Conservation (phyloP, 2,113 vertebrate species). For the Syrmaticus mikado region DNA sequence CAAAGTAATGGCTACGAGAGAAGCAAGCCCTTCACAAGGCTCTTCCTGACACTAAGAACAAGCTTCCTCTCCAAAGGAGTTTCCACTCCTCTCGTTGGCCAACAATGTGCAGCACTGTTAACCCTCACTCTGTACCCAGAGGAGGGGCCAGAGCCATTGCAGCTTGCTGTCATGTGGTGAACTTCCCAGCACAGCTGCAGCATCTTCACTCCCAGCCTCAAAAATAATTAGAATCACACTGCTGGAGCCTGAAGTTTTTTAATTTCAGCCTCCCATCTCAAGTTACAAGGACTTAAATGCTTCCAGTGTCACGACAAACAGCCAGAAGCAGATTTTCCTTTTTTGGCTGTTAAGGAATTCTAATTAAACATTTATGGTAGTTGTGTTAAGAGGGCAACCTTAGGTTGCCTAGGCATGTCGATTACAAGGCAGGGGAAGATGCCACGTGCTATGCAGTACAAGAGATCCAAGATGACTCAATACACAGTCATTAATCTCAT, state of each 20-base stretch:
- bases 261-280: neutral
- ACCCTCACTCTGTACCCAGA: neutral
- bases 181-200: neutral
- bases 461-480: conserved; percentile 17
- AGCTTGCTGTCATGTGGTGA: rapidly evolving
- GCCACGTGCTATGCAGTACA: neutral
- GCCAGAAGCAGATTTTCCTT: neutral
- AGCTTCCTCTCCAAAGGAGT: conserved; percentile 8
- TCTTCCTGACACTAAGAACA: neutral
- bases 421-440: neutral
- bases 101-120: rapidly evolving
- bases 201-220: neutral
- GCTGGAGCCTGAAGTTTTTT: neutral
- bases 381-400: neutral
- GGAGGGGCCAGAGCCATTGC: neutral
- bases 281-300: neutral
- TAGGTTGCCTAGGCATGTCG: neutral
- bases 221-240: neutral
- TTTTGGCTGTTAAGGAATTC: neutral
- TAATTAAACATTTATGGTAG: neutral
- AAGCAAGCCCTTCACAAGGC: neutral
- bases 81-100: neutral
- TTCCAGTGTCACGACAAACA: neutral
- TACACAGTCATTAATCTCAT: conserved; percentile 5
- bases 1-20: neutral